A percentile compares a stretch with the other conserved stretches of the same genome.
Conservation (phyloP, 1,140 invertebrate species). For the Bombyx mandarina region DNA sequence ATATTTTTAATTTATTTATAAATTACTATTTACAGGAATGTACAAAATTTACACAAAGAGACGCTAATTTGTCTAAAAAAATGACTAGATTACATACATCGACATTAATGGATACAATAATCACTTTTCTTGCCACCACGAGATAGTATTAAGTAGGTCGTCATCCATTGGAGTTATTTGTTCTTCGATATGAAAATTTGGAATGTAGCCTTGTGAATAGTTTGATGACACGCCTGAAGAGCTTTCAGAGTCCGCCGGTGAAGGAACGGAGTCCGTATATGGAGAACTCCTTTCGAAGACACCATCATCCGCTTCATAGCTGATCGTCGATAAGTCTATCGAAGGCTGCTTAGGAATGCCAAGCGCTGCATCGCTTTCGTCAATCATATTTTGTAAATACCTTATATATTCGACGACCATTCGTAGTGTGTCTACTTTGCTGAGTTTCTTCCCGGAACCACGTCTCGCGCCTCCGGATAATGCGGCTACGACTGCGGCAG, state of each 20-base stretch:
- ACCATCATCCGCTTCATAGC: slow-evolving; percentile 39
- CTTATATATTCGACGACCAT: slow-evolving; percentile 96
- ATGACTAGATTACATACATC: slow-evolving; percentile 20
- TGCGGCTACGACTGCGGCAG: slow-evolving; percentile 80
- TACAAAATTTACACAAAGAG: too few relatives aligned
- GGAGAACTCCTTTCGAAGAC: slow-evolving; percentile 58
- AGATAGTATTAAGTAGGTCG: slow-evolving; percentile 84
- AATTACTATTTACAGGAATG: too few relatives aligned
- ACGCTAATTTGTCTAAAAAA: slow-evolving; percentile 1
- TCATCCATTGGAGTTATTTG: slow-evolving; percentile 79
- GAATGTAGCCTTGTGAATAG: slow-evolving; percentile 47
- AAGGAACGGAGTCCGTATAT: slow-evolving; percentile 76
- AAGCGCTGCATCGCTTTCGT: slow-evolving; percentile 71
- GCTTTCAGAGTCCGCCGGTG: slow-evolving; percentile 81
- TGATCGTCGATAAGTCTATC: slow-evolving; percentile 22
- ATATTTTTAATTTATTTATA: too few relatives aligned
- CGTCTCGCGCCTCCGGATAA: slow-evolving; percentile 77
- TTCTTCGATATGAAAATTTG: slow-evolving; percentile 51
- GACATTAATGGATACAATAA: slow-evolving; percentile 10
- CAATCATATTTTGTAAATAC: slow-evolving; percentile 85
- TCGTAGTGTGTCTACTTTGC: slow-evolving; percentile 94
- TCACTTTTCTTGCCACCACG: slow-evolving; percentile 80
- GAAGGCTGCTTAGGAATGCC: slow-evolving; percentile 22
- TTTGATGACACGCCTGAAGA: slow-evolving; percentile 68
- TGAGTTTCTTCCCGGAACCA: slow-evolving; percentile 88